Evolutionary conservation across 2,888 invertebrate species (phyloP), one percentile per base, ranked within the genome.

Genomic region (Sussaba pulchella): DNA sequence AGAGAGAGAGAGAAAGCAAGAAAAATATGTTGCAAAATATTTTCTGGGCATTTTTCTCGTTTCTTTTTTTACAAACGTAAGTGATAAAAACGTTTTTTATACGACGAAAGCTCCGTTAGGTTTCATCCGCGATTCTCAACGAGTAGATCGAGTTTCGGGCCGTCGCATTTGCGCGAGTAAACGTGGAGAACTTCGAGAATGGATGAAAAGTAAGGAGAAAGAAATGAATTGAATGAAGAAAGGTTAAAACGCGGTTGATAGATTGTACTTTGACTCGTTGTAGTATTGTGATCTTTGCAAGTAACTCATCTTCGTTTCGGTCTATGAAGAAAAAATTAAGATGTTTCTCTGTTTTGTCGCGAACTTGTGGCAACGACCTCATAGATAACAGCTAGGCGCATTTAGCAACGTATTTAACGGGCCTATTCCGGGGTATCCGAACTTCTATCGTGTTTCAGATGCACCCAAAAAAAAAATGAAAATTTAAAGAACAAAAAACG

Each of bases 11-110:
- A 54, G 54, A 57, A 70, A 71, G 57, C 67, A 78, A 78, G 74
- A 74, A 83, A 80, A 84, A 83, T 79, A 79, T 85, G 79, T 83
- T 81, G 66, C 79, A 78, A 74, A 83, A 86, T 86, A 86, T 87
- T 87, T 88, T 87, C 85, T 83, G 86, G 86, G 81, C 83, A 86
- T 86, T 86, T 84, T 87, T 84, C 82, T 82, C 76, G 80, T 75
- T 77, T 75, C 74, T 80, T 71, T 87, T 76, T 72, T 74, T 78
- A 82, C 71, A 14, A 82, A 75, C 74, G 54, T 74, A 71, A 63
- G 80, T 67, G 69, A 82, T 75, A 69, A n/a, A n/a, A n/a, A 72
- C 63, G 72, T 80, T 78, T 81, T 82, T 82, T 80, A 76, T 79
- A 77, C 81, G 76, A 76, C 43, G 10, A 64, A 64, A 71, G 39